A percentile compares a stretch with the other conserved stretches of the same genome.
These are phyloP conservation scores for Lithophane socia DNA, from an alignment of 2,888 invertebrate genomes.

Conservation along the genomic window DNA sequence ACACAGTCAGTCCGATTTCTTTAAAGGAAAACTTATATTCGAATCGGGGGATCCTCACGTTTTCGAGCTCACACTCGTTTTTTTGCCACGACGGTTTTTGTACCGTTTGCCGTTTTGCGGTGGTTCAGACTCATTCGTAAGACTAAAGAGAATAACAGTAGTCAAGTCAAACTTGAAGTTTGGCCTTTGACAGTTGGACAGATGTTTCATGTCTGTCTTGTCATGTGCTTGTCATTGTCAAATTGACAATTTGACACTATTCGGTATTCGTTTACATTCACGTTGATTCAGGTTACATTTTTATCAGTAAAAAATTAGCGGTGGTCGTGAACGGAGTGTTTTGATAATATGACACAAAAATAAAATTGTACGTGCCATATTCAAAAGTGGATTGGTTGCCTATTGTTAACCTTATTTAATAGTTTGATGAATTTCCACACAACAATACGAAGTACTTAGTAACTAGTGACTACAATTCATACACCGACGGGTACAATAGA, in stretches of 20 bases:
- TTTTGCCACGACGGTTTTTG: too few relatives aligned
- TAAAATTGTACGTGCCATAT: constrained; percentile 59
- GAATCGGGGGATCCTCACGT: too few relatives aligned
- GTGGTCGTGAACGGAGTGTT: constrained; percentile 53
- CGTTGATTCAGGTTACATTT: constrained; percentile 30
- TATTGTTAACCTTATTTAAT: constrained; percentile 37
- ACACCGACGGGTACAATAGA: constrained; percentile 38
- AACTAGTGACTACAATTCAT: constrained; percentile 51
- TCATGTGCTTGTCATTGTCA: constrained; percentile 30
- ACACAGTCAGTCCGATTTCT: too few relatives aligned
- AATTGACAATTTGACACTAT: constrained; percentile 22
- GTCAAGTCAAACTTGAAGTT: not conserved
- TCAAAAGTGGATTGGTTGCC: constrained; percentile 53
- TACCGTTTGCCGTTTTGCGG: not conserved
- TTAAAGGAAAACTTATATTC: too few relatives aligned
- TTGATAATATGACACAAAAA: constrained; percentile 44
- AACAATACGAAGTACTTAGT: constrained; percentile 37
- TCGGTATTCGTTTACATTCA: constrained; percentile 26
- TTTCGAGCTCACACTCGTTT: too few relatives aligned
- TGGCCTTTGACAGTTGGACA: constrained; percentile 7
- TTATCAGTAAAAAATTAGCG: constrained; percentile 61
- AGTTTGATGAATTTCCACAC: constrained; percentile 39
- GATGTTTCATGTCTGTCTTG: not conserved
- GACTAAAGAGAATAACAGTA: constrained; percentile 27
- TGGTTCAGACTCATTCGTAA: not conserved